Percentiles rank a stretch among this genome's conserved stretches.
phyloP scores from a whole-genome alignment of 2,888 invertebrate species.

The Caenorhabditis sp. region DNA sequence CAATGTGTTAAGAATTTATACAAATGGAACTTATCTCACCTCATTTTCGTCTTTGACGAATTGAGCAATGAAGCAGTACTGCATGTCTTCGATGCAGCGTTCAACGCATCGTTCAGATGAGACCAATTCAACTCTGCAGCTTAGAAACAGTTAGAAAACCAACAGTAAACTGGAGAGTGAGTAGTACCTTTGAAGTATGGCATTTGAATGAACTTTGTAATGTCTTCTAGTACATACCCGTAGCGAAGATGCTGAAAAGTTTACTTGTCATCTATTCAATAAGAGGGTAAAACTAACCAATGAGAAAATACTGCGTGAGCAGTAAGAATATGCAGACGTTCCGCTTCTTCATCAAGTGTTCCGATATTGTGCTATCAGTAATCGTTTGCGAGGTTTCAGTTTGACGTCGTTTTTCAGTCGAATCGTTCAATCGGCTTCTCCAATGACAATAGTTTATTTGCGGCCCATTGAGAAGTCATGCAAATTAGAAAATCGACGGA shows the following conservation, averaged over 20 bases:
- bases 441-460: constrained; percentile 52
- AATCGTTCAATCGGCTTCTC: constrained; percentile 17
- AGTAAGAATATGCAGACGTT: constrained; percentile 26
- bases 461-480: constrained; percentile 54
- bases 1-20: not conserved
- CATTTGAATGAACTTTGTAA: constrained; percentile 49
- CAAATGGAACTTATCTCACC: constrained; percentile 40
- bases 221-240: constrained; percentile 59
- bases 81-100: constrained; percentile 68
- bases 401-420: no score
- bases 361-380: not conserved
- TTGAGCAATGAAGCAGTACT: constrained; percentile 65
- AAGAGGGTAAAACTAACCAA: constrained; percentile 5
- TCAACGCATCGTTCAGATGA: constrained; percentile 68
- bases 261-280: not conserved
- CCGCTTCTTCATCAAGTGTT: constrained; percentile 38
- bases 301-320: constrained; percentile 25
- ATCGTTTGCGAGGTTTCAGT: constrained; percentile 8
- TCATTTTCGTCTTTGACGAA: constrained; percentile 57
- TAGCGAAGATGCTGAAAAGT: constrained; percentile 29
- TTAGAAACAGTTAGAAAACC: no score
- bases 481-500: constrained; percentile 53
- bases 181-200: constrained; percentile 54
- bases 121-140: constrained; percentile 65
- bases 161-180: not conserved